Evolutionary conservation across 2,797 vertebrate species (phyloP).

Genomic region (Spheniscus humboldti): DNA sequence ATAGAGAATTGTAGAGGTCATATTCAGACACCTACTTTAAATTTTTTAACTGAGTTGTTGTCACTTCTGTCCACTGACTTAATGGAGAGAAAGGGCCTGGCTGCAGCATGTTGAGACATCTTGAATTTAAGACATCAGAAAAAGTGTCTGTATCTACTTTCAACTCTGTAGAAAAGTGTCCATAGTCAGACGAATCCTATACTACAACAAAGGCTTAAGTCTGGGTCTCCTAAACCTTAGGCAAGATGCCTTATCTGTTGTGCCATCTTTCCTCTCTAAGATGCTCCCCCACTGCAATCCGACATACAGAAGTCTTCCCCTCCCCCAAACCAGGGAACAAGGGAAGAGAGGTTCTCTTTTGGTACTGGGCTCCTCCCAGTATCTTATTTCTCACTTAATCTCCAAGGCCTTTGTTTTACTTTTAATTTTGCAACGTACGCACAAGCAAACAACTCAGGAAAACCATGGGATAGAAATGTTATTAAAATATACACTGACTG

Average conservation of each 20-base stretch:
- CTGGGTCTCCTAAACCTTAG: neutral
- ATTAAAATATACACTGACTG: neutral
- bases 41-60: neutral
- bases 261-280: neutral
- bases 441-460: neutral
- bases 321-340: neutral
- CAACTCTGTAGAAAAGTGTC: neutral
- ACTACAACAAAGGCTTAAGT: neutral
- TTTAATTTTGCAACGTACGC: neutral
- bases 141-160: neutral
- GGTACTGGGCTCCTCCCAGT: neutral
- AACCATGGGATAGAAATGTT: neutral
- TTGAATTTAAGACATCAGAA: neutral
- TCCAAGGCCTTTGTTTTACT: neutral
- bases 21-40: neutral
- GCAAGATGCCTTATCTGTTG: neutral
- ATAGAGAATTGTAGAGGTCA: neutral
- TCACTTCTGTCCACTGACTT: neutral
- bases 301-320: neutral
- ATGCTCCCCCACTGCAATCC: neutral
- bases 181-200: neutral
- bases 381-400: neutral
- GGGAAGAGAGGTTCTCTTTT: neutral
- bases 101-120: neutral
- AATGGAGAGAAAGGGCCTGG: neutral